phyloP scores from a whole-genome alignment of 2,888 invertebrate genomes.

The Limnephilus marmoratus region DNA sequence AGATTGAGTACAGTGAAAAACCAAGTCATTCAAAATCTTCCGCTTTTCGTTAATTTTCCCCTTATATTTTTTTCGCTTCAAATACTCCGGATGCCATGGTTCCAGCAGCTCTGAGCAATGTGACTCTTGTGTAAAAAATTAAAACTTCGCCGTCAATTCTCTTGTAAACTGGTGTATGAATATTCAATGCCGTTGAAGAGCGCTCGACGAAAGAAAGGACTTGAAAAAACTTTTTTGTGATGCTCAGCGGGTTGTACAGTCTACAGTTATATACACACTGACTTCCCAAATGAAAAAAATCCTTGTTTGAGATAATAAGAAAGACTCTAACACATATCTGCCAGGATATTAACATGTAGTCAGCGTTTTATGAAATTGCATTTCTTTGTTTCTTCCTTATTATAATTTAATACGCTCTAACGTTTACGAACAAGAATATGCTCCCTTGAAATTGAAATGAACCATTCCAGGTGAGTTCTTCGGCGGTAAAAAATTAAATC shows the following conservation, averaged over 20 bases:
- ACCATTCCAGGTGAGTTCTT: background rate
- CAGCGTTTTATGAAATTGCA: background rate
- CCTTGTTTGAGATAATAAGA: background rate
- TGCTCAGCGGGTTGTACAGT: background rate
- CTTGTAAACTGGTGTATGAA: background rate
- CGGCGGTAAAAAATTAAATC: background rate
- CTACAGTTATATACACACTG: background rate
- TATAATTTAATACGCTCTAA: background rate
- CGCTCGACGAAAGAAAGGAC: background rate
- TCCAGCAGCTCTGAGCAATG: background rate
- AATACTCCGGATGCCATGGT: background rate
- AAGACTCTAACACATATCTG: background rate
- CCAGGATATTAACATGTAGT: background rate
- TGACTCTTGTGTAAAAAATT: background rate
- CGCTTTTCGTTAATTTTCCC: background rate
- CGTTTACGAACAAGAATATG: background rate
- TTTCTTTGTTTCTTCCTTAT: background rate
- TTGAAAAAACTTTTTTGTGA: background rate
- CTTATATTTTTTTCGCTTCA: background rate
- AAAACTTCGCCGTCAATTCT: constrained; percentile 2
- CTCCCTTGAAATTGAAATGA: background rate
- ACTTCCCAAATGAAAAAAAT: background rate
- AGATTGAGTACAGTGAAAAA: background rate
- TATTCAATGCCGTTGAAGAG: background rate
- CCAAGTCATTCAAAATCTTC: background rate